phyloP scores from a whole-genome alignment of 2,797 vertebrate genomes.

The Molossus molossus region DNA sequence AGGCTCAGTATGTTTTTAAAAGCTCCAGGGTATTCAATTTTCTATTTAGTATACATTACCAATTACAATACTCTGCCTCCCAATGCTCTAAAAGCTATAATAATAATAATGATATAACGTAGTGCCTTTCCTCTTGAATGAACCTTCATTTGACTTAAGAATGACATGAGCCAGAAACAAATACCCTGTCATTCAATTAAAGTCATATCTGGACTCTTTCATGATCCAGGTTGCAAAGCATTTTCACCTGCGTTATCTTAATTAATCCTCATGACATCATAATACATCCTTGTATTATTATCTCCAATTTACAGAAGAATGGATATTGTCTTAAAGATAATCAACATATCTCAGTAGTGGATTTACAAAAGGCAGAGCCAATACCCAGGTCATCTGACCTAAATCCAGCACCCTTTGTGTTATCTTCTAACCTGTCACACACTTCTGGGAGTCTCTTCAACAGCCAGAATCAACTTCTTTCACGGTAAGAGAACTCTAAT shows the following conservation, averaged over 20 bases:
- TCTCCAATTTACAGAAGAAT: not conserved
- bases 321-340: not conserved
- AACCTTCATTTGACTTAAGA: not conserved
- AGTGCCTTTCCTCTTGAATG: slow-evolving; percentile 59
- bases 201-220: not conserved
- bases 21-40: not conserved
- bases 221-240: not conserved
- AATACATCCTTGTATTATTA: not conserved
- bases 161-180: not conserved
- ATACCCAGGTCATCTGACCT: not conserved
- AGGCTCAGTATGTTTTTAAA: not conserved
- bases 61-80: slow-evolving; percentile 60
- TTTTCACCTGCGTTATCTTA: not conserved
- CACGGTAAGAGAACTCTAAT: not conserved
- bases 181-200: not conserved
- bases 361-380: not conserved
- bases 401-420: not conserved
- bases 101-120: not conserved
- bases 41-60: slow-evolving; percentile 70
- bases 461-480: not conserved
- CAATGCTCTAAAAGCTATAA: slow-evolving; percentile 59
- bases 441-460: not conserved
- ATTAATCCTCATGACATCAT: not conserved
- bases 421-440: not conserved
- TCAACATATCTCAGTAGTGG: not conserved